Conservation (phyloP, 2,888 invertebrate species). For the Cataglyphis rosenhaueri region DNA sequence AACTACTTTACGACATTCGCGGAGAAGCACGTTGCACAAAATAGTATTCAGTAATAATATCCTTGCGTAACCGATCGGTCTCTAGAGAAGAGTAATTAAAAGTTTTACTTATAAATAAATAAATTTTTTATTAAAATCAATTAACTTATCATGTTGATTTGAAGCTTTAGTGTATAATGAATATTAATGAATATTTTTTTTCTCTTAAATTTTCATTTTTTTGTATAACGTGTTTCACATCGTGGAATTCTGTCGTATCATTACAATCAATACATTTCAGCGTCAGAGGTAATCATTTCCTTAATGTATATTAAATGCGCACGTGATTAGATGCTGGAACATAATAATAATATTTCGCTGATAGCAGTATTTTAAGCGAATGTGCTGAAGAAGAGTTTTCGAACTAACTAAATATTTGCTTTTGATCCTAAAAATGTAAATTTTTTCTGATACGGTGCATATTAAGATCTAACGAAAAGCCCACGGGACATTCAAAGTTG, state of each 20-base stretch:
- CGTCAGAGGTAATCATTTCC: slow-evolving; percentile 4
- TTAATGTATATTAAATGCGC: slow-evolving; percentile 29
- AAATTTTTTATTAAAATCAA: slow-evolving; percentile 22
- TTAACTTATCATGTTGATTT: background rate
- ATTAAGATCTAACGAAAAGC: background rate
- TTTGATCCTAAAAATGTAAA: background rate
- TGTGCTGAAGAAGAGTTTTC: background rate
- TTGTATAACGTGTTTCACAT: slow-evolving; percentile 24
- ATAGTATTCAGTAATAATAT: background rate
- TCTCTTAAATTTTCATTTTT: background rate
- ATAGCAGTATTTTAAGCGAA: slow-evolving; percentile 1
- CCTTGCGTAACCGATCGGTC: background rate
- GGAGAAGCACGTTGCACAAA: slow-evolving; percentile 1
- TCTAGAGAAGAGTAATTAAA: background rate
- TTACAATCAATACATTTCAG: slow-evolving; percentile 26
- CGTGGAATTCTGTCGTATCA: background rate
- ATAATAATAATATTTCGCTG: slow-evolving; percentile 15
- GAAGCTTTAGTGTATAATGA: background rate
- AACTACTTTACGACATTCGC: slow-evolving; percentile 27
- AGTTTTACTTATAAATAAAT: background rate
- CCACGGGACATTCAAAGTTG: background rate
- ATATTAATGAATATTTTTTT: slow-evolving; percentile 13
- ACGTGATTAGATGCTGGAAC: slow-evolving; percentile 5
- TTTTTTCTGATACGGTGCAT: background rate
- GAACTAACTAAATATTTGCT: background rate